Evolutionary conservation across 2,113 vertebrate species (phyloP), one percentile per base, ranked within the genome.

Genomic region (Crotophaga sulcirostris): DNA sequence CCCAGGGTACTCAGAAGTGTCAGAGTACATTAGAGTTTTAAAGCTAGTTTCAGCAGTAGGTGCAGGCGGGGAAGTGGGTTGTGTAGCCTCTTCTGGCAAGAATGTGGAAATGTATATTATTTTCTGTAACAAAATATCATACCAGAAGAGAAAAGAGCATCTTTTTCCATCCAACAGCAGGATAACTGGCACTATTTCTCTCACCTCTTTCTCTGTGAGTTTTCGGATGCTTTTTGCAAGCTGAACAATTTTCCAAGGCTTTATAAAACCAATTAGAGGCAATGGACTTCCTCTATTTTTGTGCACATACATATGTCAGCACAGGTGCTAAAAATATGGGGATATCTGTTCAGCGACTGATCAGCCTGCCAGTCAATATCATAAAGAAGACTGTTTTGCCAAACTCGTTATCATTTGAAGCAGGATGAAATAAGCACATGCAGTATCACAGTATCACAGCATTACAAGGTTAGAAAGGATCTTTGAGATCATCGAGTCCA

Each of bases 11-110:
- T 91, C 54, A 24, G 29, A 85, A 80, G 70, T 82, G 81, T 90
- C 70, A 82, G 70, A 68, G 45, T 47, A 76, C 36, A 76, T 96
- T 85, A 89, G 49, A 87, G n/a, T 76, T 87, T 75, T 92, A 91
- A 85, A 89, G 31, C 21, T 45, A 42, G 64, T 89, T 89, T 72
- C 56, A 78, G 69, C 15, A 64, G 64, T 68, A 64, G 66, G 44
- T 91, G 42, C 54, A 83, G 51, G 67, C 76, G 70, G 55, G 74
- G 26, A 78, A 83, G 54, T 23, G 38, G 49, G 14, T 29, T 93
- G 45, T 80, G 28, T 66, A 87, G 74, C 12, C 19, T 6, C 36
- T 75, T 25, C 34, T 96, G 84, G 42, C 23, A 66, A 93, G 4
- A 9, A 12, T 83, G 45, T 82, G 58, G 49, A 60, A 79, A 73